Evolutionary conservation across 2,888 invertebrate genomes (phyloP).

Genomic region (Papilio gigon): DNA sequence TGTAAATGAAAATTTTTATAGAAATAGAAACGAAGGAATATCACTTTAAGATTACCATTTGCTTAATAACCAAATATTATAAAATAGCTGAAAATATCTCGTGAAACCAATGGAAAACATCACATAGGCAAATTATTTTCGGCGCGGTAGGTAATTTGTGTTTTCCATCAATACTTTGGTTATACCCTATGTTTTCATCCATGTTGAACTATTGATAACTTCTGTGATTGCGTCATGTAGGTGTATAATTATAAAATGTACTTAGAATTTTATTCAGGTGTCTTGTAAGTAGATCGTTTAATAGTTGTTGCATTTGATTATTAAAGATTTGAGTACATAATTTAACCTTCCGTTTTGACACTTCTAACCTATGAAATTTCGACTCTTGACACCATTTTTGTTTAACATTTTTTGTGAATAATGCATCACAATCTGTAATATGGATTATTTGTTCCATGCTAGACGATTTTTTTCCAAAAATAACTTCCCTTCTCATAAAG

Average conservation of each 20-base stretch:
- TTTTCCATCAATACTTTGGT: conserved; percentile 61
- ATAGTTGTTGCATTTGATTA: conserved; percentile 25
- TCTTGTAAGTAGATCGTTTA: conserved; percentile 1
- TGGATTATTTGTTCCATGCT: conserved; percentile 22
- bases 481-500: conserved; percentile 15
- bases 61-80: conserved; percentile 60
- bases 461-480: conserved; percentile 26
- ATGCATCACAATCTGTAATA: conserved; percentile 52
- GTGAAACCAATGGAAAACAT: conserved; percentile 22
- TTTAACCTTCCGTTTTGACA: conserved; percentile 75
- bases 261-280: conserved; percentile 45
- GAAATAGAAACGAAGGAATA: conserved; percentile 55
- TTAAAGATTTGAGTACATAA: conserved; percentile 50
- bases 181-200: conserved; percentile 76
- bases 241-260: conserved; percentile 64
- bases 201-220: conserved; percentile 69
- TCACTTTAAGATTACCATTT: conserved; percentile 72
- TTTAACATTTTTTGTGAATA: conserved; percentile 63
- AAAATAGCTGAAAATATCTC: conserved; percentile 44
- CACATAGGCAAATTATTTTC: conserved; percentile 43
- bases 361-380: conserved; percentile 73
- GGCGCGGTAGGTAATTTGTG: conserved; percentile 55
- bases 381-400: conserved; percentile 78
- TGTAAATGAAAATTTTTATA: conserved; percentile 53
- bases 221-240: conserved; percentile 80